Base-by-base conservation (phyloP, 2,797 vertebrate species). In the Bufotes viridis region DNA sequence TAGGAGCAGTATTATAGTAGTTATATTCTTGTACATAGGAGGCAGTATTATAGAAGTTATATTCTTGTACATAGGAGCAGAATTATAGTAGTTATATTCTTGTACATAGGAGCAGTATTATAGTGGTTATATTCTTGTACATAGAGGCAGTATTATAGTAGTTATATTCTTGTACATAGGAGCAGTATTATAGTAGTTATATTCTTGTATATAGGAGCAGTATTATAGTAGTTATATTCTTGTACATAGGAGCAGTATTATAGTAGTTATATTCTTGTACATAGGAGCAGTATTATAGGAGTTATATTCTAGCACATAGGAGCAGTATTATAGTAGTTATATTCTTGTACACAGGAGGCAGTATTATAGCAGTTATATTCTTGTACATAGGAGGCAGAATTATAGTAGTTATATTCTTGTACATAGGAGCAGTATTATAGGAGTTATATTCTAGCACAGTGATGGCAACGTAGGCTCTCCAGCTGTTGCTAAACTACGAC, bases 1-100 rank as follows among this genome's bases (percentile, higher is more conserved):
- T 24, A 78, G 49, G 51, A 9, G 72, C 22, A 78, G 51, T 78
- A 78, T 53, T 53, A 78, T 53, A 78, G 75, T 78, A 78, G 75
- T 55, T 75, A 53, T 53, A 75, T 78, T 78, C 49, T 76, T 53
- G 49, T 76, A n/a, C 20, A 53, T 76, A 76, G 74, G 42, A 2
- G 70, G 42, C 20, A 75, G 69, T 70, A 70, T 70, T 34, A 70
- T 34, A 26, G 65, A 26, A 26, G 63, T 65, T 65, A 65, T 65
- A 65, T 65, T 65, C 63, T 67, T 67, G 63, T 24, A 67, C n/a
- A 67, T 67, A 67, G 63, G 63, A 67, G 63, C n/a, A 67, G 63
- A 26, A 67, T 67, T 67, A 67, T 67, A 67, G 63, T 67, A 67
- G 63, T 67, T 67, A 67, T 67, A 67, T 67, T 67, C 63, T 67